phyloP scores from a whole-genome alignment of 2,113 vertebrate species.

The Limanda limanda region DNA sequence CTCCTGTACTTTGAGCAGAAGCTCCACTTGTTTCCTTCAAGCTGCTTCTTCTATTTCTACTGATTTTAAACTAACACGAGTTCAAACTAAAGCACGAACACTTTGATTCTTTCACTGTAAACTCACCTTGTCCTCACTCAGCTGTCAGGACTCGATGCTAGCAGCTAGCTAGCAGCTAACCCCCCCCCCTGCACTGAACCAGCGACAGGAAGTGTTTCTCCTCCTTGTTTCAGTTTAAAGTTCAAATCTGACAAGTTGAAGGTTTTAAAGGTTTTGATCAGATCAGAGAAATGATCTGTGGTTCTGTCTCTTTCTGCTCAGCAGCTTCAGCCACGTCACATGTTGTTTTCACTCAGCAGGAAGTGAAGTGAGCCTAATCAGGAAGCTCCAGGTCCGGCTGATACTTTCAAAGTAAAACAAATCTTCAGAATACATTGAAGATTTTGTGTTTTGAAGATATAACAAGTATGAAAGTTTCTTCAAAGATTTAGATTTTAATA shows the following conservation, averaged over 20 bases:
- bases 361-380: fast-evolving
- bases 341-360: conserved; percentile 33
- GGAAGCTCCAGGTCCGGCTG: not conserved
- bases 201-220: not conserved
- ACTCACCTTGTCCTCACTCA: conserved; percentile 35
- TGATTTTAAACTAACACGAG: not conserved
- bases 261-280: not conserved
- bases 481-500: not conserved
- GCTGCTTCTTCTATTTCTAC: no score
- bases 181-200: not conserved
- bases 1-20: no score
- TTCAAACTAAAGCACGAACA: not conserved
- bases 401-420: conserved; percentile 35
- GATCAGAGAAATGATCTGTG: not conserved
- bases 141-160: conserved; percentile 49
- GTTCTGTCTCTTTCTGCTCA: not conserved
- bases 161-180: conserved; percentile 14
- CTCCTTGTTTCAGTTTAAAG: not conserved
- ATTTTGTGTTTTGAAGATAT: no score
- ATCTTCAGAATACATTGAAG: not conserved
- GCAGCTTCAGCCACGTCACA: conserved; percentile 71
- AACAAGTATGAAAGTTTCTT: not conserved
- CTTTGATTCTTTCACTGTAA: no score
- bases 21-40: not conserved
- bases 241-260: fast-evolving